phyloP scores from a whole-genome alignment of 1,140 invertebrate species.

The Sipha flava region DNA sequence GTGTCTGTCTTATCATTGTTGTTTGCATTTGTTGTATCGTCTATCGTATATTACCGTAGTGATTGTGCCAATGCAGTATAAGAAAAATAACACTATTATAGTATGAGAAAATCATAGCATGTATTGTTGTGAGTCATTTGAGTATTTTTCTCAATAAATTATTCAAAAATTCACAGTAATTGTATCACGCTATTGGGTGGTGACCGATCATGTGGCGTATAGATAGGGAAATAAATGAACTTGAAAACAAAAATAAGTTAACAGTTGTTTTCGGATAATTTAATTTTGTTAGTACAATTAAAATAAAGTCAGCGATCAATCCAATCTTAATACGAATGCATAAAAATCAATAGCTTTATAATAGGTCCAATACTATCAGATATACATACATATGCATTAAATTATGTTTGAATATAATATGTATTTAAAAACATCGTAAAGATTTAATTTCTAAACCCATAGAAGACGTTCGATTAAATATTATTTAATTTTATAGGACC shows the following conservation, averaged over 20 bases:
- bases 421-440: too few species aligned
- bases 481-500: too few species aligned
- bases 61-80: neutral
- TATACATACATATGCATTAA: too few species aligned
- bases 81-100: neutral
- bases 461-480: too few species aligned
- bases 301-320: neutral
- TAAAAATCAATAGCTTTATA: too few species aligned
- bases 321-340: neutral
- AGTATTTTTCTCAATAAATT: neutral
- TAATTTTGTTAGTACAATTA: neutral
- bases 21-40: too few species aligned
- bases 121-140: neutral
- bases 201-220: neutral
- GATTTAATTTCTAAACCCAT: too few species aligned
- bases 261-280: neutral
- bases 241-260: neutral
- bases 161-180: neutral
- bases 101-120: neutral
- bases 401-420: too few species aligned
- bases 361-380: too few species aligned
- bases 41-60: neutral
- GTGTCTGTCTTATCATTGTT: too few species aligned
- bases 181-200: neutral
- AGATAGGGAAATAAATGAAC: neutral